Percentiles rank a stretch among this genome's conserved stretches.
phyloP scores from a whole-genome alignment of 64 coral and sea anemone genomes.

The Platygyra sinensis region DNA sequence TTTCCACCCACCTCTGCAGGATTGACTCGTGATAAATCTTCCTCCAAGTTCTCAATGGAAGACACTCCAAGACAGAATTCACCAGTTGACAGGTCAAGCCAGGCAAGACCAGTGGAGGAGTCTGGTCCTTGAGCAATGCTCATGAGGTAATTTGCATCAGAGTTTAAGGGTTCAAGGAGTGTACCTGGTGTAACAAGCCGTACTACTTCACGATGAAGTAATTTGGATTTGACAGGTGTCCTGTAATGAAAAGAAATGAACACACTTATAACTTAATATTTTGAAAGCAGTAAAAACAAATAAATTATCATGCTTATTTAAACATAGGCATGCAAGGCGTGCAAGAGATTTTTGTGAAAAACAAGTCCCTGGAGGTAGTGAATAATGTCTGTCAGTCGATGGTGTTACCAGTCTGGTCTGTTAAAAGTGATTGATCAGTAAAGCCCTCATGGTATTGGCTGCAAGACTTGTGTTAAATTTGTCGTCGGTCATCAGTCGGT shows the following conservation, averaged over 20 bases:
- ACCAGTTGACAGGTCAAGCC: constrained; percentile 88
- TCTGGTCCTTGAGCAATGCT: constrained; percentile 73
- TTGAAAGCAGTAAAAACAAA: not conserved
- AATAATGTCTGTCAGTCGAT: too few relatives aligned
- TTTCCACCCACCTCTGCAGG: constrained; percentile 76
- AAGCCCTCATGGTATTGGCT: too few relatives aligned
- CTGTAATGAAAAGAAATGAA: not conserved
- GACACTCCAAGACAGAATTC: constrained; percentile 76
- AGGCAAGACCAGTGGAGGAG: constrained; percentile 70
- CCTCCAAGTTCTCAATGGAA: constrained; percentile 66
- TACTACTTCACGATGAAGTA: constrained; percentile 86
- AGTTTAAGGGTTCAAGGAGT: constrained; percentile 71
- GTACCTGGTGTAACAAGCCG: constrained; percentile 84
- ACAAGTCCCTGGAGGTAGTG: too few relatives aligned
- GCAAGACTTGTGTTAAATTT: too few relatives aligned
- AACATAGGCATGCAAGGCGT: too few relatives aligned
- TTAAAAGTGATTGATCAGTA: too few relatives aligned
- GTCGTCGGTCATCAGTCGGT: too few relatives aligned
- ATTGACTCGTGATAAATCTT: constrained; percentile 81
- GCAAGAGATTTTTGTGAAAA: too few relatives aligned
- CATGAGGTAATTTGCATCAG: constrained; percentile 86
- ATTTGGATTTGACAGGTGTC: constrained; percentile 67
- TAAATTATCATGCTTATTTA: not conserved
- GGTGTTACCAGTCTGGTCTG: too few relatives aligned
- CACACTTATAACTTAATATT: too few relatives aligned